Conservation (phyloP, 2,888 invertebrate species). For the Chrysolina haemoptera region DNA sequence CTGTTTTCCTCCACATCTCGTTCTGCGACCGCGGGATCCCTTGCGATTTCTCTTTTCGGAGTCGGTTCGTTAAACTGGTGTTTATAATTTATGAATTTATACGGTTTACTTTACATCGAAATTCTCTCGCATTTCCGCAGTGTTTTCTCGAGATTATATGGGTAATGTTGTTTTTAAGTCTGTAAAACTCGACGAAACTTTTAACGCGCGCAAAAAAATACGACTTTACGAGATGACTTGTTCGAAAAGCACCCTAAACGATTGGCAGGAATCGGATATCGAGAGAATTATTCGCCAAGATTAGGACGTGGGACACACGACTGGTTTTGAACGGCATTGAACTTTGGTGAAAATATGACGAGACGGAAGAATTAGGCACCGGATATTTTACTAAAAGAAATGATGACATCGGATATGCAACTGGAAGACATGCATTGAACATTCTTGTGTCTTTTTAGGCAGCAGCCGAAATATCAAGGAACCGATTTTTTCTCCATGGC, state of each 20-base stretch:
- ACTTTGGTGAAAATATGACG: no score
- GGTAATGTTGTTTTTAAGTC: slow-evolving; percentile 15
- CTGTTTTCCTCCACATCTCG: neutral
- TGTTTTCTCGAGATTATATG: slow-evolving; percentile 16
- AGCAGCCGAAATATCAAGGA: no score
- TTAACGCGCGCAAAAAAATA: neutral
- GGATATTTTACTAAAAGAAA: no score
- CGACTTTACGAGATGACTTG: neutral
- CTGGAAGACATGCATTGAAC: no score
- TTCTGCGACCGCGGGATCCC: neutral
- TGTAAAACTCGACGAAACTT: slow-evolving; percentile 7
- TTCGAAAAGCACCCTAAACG: neutral
- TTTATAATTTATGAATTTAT: slow-evolving; percentile 31
- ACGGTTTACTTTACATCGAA: slow-evolving; percentile 9
- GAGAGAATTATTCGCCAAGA: no score
- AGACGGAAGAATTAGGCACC: no score
- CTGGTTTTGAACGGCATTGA: no score
- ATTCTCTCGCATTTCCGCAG: slow-evolving; percentile 18
- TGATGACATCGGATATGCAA: no score
- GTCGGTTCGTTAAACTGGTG: slow-evolving; percentile 20
- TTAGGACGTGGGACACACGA: no score
- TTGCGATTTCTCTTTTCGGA: neutral
- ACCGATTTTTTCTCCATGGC: no score
- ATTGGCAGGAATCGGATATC: no score
- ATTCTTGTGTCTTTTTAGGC: no score